A percentile compares a stretch with the other conserved stretches of the same genome.
Conservation (phyloP, 2,113 vertebrate species). For the Numida meleagris region DNA sequence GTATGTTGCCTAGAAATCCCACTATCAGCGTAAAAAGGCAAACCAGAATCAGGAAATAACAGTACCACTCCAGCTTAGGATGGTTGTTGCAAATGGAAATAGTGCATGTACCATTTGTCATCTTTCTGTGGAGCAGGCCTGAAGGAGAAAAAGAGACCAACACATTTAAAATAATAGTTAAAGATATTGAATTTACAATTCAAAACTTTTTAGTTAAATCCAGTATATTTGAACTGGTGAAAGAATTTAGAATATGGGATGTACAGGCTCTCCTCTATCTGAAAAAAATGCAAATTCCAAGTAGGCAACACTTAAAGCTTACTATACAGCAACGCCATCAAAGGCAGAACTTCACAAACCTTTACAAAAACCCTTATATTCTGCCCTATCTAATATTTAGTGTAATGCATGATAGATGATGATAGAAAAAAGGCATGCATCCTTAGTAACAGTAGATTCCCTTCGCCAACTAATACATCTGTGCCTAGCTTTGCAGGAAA, state of each 20-base stretch:
- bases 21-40: constrained; percentile 69
- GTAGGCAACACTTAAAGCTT: neutral
- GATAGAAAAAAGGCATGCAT: neutral
- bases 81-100: constrained; percentile 69
- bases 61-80: constrained; percentile 73
- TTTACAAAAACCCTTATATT: neutral
- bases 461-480: neutral
- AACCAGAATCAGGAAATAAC: constrained; percentile 76
- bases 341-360: neutral
- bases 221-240: neutral
- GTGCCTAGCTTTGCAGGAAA: neutral
- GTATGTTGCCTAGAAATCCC: constrained; percentile 81
- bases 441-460: neutral
- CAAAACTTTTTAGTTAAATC: neutral
- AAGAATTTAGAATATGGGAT: neutral
- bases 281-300: neutral
- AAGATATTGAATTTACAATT: neutral
- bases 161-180: neutral
- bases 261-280: neutral
- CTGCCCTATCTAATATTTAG: neutral
- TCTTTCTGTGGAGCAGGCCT: neutral
- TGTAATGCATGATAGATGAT: accelerated
- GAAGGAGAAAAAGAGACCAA: constrained; percentile 42
- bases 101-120: constrained; percentile 41
- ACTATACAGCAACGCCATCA: neutral